Evolutionary conservation across 1,140 invertebrate genomes (phyloP).

Genomic region (Euura saliciscinereae): DNA sequence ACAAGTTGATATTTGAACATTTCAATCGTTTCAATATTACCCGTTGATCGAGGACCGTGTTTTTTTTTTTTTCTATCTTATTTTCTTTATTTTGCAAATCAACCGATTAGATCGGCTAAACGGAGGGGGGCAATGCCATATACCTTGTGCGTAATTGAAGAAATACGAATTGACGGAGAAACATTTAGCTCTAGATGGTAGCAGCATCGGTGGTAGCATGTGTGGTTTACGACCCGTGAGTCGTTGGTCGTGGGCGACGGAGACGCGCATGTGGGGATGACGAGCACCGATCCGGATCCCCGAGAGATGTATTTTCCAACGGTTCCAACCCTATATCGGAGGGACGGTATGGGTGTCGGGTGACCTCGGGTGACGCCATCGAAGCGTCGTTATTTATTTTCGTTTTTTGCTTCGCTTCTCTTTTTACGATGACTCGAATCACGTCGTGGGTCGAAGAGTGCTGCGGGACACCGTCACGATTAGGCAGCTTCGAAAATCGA

Average conservation of each 20-base stretch:
- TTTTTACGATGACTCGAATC: too few species aligned
- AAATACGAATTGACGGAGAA: not conserved
- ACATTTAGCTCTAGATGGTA: not conserved
- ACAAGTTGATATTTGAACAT: too few species aligned
- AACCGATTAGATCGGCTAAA: not conserved
- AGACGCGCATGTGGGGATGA: not conserved
- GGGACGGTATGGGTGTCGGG: not conserved
- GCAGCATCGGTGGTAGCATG: not conserved
- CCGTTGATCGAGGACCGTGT: too few species aligned
- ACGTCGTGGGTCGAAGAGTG: too few species aligned
- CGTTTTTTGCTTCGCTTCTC: too few species aligned
- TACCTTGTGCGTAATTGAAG: too few species aligned
- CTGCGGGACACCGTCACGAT: too few species aligned
- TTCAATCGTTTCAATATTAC: too few species aligned
- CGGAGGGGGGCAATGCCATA: too few species aligned
- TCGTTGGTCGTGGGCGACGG: not conserved
- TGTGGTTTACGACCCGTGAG: slow-evolving; percentile 6
- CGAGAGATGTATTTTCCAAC: not conserved
- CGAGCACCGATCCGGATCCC: not conserved
- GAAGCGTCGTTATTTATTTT: not conserved
- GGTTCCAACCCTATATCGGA: not conserved
- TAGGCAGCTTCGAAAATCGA: too few species aligned
- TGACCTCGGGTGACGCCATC: not conserved
- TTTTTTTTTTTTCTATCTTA: too few species aligned
- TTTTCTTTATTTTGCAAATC: not conserved